Percentiles rank a stretch among this genome's conserved stretches.
Conservation (phyloP, 2,113 vertebrate species). For the Gallinago jamesoni region DNA sequence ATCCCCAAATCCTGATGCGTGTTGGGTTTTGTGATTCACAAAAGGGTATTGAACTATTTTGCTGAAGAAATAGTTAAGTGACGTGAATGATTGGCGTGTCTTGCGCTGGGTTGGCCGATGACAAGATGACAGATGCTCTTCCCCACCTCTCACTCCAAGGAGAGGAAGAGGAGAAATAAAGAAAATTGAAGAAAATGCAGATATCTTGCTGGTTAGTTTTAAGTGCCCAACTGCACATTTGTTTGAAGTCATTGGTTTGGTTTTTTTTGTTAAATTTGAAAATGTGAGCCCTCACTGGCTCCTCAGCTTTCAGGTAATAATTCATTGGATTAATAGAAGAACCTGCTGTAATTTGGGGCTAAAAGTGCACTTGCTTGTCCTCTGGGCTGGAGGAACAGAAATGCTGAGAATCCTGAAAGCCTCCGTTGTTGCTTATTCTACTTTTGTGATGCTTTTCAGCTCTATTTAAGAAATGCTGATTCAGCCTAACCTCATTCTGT, state of each 20-base stretch:
- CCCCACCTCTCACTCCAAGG: too few relatives aligned
- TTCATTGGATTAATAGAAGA: neutral
- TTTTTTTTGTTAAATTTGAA: neutral
- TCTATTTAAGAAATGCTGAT: neutral
- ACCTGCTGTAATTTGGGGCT: neutral
- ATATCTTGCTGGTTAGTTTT: fast-evolving
- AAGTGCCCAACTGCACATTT: fast-evolving
- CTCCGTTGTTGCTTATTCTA: neutral
- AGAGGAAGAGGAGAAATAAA: too few relatives aligned
- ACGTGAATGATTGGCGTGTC: neutral
- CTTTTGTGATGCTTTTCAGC: too few relatives aligned
- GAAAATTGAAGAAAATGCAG: neutral
- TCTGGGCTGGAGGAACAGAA: neutral
- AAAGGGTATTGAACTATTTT: neutral
- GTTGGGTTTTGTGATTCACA: neutral
- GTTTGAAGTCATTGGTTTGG: too few relatives aligned
- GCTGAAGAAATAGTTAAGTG: neutral
- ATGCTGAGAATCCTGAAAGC: neutral
- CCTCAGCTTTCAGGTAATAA: neutral
- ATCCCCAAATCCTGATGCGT: fast-evolving
- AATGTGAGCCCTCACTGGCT: neutral
- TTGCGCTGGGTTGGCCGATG: too few relatives aligned
- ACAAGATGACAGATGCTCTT: too few relatives aligned
- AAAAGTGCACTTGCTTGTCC: neutral
- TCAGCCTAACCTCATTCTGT: neutral